Base-by-base conservation (phyloP, 2,113 vertebrate species). In the Dendrocopos noguchii region DNA sequence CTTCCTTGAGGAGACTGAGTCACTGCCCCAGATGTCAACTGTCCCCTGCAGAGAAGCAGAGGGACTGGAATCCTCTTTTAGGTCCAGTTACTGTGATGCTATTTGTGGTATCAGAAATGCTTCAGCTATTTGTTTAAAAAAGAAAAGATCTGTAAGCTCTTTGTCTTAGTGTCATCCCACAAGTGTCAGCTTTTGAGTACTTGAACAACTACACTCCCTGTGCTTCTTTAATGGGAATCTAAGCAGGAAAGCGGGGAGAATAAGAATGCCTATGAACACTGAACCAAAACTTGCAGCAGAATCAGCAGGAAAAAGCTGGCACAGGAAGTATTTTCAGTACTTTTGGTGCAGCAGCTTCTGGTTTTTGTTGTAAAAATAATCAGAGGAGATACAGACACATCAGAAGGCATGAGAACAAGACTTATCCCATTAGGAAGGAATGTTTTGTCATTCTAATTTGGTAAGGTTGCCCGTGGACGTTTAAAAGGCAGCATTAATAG, bases 381-480 rank as follows among this genome's bases (percentile, higher is more conserved):
- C 80, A 72, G 57, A 85, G 50, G 59, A 88, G 80, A 86, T 70
- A 79, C 25, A 63, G 79, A 80, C 90, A 80, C 63, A 59, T 83
- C 73, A 84, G 70, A 91, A 94, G 73, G 53, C 89, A 57, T 39
- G 73, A 84, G 56, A 93, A 31, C 2, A 4, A 79, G 80, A 20
- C 27, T 91, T 95, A 86, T 74, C 31, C 89, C 44, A 25, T 80
- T 74, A 84, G 70, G 63, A 88, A 88, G 74, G 60, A 63, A 91
- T 57, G 63, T 91, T 92, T 93, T 90, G 55, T 87, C 72, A 70
- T 88, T 90, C 25, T 91, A 87, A 94, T 93, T 80, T 80, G 29
- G 42, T n/a, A 78, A 83, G 50, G 25, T 72, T 88, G 67, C 25
- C 80, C 27, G 71, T 63, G 78, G 55, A 72, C 46, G 33, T 87